Base-by-base conservation (phyloP, 2,113 vertebrate genomes). In the Aphelocoma coerulescens region DNA sequence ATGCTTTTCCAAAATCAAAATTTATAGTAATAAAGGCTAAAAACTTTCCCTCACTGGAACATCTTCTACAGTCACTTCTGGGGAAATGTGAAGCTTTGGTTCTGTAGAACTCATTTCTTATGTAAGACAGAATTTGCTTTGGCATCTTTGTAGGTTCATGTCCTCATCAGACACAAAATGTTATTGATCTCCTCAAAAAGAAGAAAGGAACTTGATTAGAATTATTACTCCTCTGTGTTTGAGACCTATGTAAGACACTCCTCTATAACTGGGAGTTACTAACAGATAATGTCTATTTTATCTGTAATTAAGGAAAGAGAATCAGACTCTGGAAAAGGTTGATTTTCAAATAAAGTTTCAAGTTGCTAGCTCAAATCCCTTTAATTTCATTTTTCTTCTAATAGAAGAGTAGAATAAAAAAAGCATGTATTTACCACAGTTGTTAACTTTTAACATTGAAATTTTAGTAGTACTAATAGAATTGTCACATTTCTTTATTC, bases 341-440 rank as follows among this genome's bases (percentile, higher is more conserved):
- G 0, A 61, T 52, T 91, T 90, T 85, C 17, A 0, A 65, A 6
- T 82, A 22, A 89, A 61, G 6, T 44, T 90, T 7, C 11, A 58
- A 68, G 33, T 5, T 76, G 39, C 49, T 41, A 32, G 37, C 9
- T 79, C 14, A 83, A 69, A 80, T 54, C 3, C 18, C 39, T 83
- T 62, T 15, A 43, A 43, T 76, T 76, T 57, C 35, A 43, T 81
- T 54, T 22, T 14, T 51, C 33, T 33, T 76, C 18, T 73, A 52
- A 10, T 9, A 59, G 49, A 87, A 67, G 30, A 54, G 6, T 66
- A 49, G 79, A 61, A 65, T 39, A 3, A 43, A n/a, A 78, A 63
- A 16, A 52, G 1, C 3, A 4, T 10, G 2, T 23, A 13, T 44
- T 8, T 46, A 17, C 13, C 8, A 5, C 2, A 89, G 13, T 49